A percentile compares a stretch with the other conserved stretches of the same genome.
phyloP scores from a whole-genome alignment of 2,888 invertebrate species.

The Epirrhoe tristata region DNA sequence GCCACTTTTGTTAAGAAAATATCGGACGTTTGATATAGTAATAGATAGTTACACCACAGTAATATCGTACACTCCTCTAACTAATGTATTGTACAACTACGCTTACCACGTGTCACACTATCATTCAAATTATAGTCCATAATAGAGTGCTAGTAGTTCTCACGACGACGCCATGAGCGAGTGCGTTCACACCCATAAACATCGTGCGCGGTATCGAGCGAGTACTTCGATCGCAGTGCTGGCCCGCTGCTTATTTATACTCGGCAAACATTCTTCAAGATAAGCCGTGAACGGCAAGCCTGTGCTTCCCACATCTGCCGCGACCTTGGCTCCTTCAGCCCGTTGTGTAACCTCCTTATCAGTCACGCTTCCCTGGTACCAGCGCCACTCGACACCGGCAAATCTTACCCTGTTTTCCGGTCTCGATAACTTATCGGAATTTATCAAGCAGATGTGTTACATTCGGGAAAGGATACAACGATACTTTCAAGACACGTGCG shows the following conservation, averaged over 20 bases:
- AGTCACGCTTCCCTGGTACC: conserved; percentile 75
- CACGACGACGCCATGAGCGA: conserved; percentile 73
- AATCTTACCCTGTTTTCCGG: conserved; percentile 79
- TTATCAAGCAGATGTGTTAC: conserved; percentile 63
- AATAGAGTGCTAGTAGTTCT: conserved; percentile 70
- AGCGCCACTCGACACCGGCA: conserved; percentile 60
- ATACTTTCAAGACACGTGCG: conserved; percentile 51
- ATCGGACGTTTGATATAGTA: conserved; percentile 44
- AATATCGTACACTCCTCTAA: neutral
- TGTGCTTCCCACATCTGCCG: conserved; percentile 83
- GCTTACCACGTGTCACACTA: conserved; percentile 73
- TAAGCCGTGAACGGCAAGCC: conserved; percentile 77
- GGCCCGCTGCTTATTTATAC: conserved; percentile 75
- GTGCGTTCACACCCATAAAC: conserved; percentile 77
- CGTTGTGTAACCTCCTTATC: conserved; percentile 81
- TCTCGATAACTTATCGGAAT: conserved; percentile 67
- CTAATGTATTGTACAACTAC: conserved; percentile 43
- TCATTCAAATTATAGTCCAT: conserved; percentile 62
- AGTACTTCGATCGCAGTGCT: conserved; percentile 57
- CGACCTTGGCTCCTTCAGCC: conserved; percentile 79
- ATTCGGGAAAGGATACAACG: conserved; percentile 39
- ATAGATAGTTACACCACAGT: conserved; percentile 56
- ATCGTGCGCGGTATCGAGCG: conserved; percentile 60
- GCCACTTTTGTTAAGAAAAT: conserved; percentile 8
- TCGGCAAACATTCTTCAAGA: conserved; percentile 75